Evolutionary conservation across 2,797 vertebrate genomes (phyloP), one percentile per base, ranked within the genome.

Genomic region (Paguma larvata): DNA sequence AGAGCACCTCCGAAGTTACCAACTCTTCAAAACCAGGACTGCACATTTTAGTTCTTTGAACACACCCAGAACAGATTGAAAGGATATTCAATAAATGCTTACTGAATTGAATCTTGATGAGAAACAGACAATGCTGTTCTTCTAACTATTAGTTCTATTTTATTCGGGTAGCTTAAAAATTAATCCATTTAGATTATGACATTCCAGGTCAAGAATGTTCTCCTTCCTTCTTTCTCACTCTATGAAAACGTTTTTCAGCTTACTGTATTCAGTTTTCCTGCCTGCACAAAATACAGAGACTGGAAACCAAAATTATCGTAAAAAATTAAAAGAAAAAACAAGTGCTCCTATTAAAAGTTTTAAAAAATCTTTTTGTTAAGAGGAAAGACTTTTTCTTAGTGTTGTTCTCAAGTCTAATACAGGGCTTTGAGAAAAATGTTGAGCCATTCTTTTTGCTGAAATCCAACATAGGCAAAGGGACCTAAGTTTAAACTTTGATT

Each of bases 131-230:
- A 38, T 19, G 5, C 65, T n/a, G 4, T 79, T 82, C 85, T 90
- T 78, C 27, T 83, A 75, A 82, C 82, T 51, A 53, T 59, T 70
- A 48, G 68, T 65, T 94, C 34, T 84, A 5, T 53, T 97, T 91
- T 93, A 91, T 93, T 46, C 11, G 38, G 32, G 3, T 21, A 84
- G 84, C 46, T 97, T 95, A 92, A 97, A 90, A 48, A 78, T 73
- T 73, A 78, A 85, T 96, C 80, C 85, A 65, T 48, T 80, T 87
- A 89, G 80, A 82, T 89, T 51, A 85, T 85, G 93, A 82, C 96
- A 94, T 93, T 95, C 44, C 46, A 96, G 41, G 72, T 93, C 67
- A 94, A 73, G 84, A 96, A 97, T 95, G 90, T 78, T 56, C 48
- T 67, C 41, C 63, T 86, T 68, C 75, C 34, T 92, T 95, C 73